Evolutionary conservation across 64 coral and sea anemone species (phyloP), one percentile per base, ranked within the genome.

Genomic region (Actinia equina): DNA sequence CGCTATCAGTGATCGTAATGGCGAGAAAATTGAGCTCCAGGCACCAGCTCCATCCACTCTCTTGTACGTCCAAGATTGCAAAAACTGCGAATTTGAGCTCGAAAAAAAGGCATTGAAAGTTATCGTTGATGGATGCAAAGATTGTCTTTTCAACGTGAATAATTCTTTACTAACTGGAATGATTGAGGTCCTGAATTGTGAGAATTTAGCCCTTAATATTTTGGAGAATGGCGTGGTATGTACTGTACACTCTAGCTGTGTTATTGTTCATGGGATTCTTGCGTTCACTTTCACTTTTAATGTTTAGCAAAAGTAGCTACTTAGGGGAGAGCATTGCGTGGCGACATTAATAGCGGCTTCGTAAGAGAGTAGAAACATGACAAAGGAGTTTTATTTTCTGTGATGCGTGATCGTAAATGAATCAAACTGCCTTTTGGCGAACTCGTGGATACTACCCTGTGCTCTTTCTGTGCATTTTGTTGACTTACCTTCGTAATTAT

Each of bases 181-280:
- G 80, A 60, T 92, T 19, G 90, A 92, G 51, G 17, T 92, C 37
- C 53, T 92, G 9, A 69, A 63, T 20, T 92, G 90, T 59, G 78
- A 87, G 43, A 92, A 92, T 42, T 49, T 92, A 30, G 86, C 80
- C 15, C 1, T 92, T 7, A 92, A 92, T 83, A 80, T 92, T 27
- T 54, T 67, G 27, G 85, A 87, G 52, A 45, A 86, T 44, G 85
- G 84, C 49, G 55, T 64, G 90, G 90, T 91, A 82, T 45, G 89
- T 74, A 8, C 2, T 30, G 25, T 27, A 7, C 6, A 71, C 23
- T 37, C 30, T 37, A 71, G 4, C n/a, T 74, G 25, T 42, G n/a
- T 41, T 74, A 74, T 30, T 13, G 25, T 74, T 26, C 37, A 13
- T 37, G 30, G 30, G 30, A 37, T 13, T n/a, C n/a, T 30, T 41